Evolutionary conservation across 2,888 invertebrate genomes (phyloP), one percentile per base, ranked within the genome.

Genomic region (Mystacides longicornis): DNA sequence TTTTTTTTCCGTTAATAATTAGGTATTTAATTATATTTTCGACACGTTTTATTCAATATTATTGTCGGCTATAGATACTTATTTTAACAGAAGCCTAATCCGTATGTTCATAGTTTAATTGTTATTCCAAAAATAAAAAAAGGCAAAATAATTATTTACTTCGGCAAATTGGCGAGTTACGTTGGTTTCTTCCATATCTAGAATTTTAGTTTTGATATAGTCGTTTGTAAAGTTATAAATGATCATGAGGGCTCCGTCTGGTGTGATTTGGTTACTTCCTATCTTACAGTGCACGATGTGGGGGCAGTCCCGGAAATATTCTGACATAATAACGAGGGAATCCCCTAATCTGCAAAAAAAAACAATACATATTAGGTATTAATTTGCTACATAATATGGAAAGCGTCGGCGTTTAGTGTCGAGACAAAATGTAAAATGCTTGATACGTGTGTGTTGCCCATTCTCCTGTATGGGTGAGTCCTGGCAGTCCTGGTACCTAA

Each of bases 181-280:
- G 67, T 72, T 74, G 54, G 75, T 68, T 63, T 74, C 73, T 51
- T 75, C 73, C 63, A 82, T 67, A 63, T 80, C 74, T 31, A 82
- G 62, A 23, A 67, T 57, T 16, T 64, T 63, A 19, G 81, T 62
- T 33, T 66, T 63, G 53, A 67, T 67, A 1, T 65, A 64, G 1
- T 68, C 67, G 5, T 68, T 63, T 14, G 64, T 64, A 2, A 79
- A 63, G 21, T 71, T 65, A n/a, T 65, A 66, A 7, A 76, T 63
- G 19, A 80, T 55, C n/a, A 55, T 56, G n/a, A 71, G 65, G 1
- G 74, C 74, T 47, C 78, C 78, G 2, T 69, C 69, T 1, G 75
- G 66, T 20, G 69, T 69, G 23, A 79, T 68, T 9, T 75, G 72
- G 66, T 82, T 82, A 58, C 73, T 70, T 22, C 76, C 77, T 2